A percentile compares a stretch with the other conserved stretches of the same genome.
phyloP scores from a whole-genome alignment of 2,113 vertebrate genomes.

The Tichodroma muraria region DNA sequence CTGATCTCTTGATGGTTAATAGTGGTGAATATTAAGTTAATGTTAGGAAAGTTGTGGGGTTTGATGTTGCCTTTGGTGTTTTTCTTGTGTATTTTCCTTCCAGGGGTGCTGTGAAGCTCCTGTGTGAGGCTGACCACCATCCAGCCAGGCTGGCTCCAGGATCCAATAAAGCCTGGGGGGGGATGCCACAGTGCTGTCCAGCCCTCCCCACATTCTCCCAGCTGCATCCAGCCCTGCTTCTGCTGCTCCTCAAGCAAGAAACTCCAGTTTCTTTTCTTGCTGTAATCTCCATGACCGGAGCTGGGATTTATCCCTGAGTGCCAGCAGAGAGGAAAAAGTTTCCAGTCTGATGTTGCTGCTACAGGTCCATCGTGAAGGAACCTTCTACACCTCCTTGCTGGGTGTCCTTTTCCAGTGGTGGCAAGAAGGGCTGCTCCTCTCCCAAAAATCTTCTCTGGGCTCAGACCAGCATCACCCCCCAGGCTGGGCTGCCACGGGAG shows the following conservation, averaged over 20 bases:
- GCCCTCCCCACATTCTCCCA: background rate
- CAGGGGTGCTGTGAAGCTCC: background rate
- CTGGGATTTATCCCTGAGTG: background rate
- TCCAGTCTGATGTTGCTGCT: background rate
- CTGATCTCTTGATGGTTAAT: background rate
- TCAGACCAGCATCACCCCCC: background rate
- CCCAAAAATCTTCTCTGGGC: background rate
- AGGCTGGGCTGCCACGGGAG: background rate
- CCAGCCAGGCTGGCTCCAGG: background rate
- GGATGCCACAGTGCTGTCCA: background rate
- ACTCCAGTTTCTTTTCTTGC: background rate
- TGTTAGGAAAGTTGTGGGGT: background rate
- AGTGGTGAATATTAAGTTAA: background rate
- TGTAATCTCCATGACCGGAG: rapidly evolving
- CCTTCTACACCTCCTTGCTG: background rate
- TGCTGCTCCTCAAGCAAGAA: background rate
- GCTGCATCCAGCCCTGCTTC: background rate
- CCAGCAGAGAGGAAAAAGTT: background rate
- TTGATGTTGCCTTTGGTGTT: background rate
- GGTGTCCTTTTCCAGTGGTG: background rate
- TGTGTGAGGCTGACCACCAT: background rate
- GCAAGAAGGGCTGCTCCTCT: background rate
- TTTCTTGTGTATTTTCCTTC: background rate
- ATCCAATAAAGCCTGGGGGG: background rate
- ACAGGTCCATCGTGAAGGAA: rapidly evolving